Conservation (phyloP, 1,140 invertebrate genomes). For the Camponotus vicinus region DNA sequence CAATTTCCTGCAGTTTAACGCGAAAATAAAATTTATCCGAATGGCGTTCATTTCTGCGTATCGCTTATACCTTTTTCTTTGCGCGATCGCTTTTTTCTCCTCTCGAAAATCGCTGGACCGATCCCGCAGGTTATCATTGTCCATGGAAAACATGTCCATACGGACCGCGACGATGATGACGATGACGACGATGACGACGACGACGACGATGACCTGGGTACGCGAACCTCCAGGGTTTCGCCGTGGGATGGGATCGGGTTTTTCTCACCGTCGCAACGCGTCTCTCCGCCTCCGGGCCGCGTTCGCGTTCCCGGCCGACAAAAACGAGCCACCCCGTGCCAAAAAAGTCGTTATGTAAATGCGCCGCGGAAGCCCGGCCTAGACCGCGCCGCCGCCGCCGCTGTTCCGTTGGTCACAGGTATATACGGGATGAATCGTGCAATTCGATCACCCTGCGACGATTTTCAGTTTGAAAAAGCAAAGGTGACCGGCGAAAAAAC, state of each 20-base stretch:
- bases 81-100: background rate
- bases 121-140: conserved; percentile 17
- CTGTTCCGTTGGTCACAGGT: conserved; percentile 69
- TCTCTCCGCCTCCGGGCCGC: conserved; percentile 68
- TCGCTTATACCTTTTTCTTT: background rate
- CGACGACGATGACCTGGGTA: conserved; percentile 12
- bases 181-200: background rate
- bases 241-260: conserved; percentile 73
- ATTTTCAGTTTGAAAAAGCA: background rate
- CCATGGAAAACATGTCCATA: conserved; percentile 5
- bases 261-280: conserved; percentile 70
- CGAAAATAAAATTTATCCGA: background rate
- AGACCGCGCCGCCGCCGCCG: conserved; percentile 43
- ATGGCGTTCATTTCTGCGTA: background rate
- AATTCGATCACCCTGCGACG: conserved; percentile 39
- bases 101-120: conserved; percentile 34
- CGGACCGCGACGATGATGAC: background rate
- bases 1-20: background rate
- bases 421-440: conserved; percentile 47
- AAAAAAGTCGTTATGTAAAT: conserved; percentile 85
- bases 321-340: conserved; percentile 75
- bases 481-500: background rate
- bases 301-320: conserved; percentile 69
- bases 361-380: conserved; percentile 69
- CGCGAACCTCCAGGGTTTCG: conserved; percentile 60